A percentile compares a stretch with the other conserved stretches of the same genome.
These are phyloP conservation scores for Drosophila malerkotliana DNA, from an alignment of 1,140 invertebrate species.

Conservation along the genomic window DNA sequence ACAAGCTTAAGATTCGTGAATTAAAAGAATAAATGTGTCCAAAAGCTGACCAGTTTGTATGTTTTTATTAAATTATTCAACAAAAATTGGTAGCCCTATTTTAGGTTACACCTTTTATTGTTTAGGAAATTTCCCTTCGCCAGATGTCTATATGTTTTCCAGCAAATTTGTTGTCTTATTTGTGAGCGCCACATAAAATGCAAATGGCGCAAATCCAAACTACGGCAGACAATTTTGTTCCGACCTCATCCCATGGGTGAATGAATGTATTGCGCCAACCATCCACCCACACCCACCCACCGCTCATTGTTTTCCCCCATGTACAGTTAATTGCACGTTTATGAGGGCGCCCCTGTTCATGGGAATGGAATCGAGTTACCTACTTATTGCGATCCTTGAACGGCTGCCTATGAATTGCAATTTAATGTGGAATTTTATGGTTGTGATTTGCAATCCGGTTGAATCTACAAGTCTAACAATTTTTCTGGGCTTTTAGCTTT, in stretches of 20 bases:
- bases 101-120: too few relatives aligned
- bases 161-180: constrained; percentile 56
- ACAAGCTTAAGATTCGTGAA: too few relatives aligned
- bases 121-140: too few relatives aligned
- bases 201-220: constrained; percentile 68
- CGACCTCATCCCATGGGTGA: too few relatives aligned
- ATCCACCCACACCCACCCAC: not conserved
- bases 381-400: constrained; percentile 1
- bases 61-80: too few relatives aligned
- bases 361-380: constrained; percentile 5
- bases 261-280: not conserved
- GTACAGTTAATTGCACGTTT: constrained; percentile 57
- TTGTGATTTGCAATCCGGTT: not conserved
- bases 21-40: too few relatives aligned
- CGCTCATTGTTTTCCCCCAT: constrained; percentile 12
- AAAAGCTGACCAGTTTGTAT: too few relatives aligned
- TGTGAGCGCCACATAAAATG: constrained; percentile 49
- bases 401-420: constrained; percentile 3
- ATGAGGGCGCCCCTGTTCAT: constrained; percentile 6
- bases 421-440: not conserved
- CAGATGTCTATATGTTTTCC: too few relatives aligned
- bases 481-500: too few relatives aligned
- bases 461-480: too few relatives aligned
- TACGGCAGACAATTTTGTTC: constrained; percentile 36
- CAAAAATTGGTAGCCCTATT: too few relatives aligned